Evolutionary conservation across 2,797 vertebrate species (phyloP), one percentile per base, ranked within the genome.

Genomic region (Sebastes steindachneri): DNA sequence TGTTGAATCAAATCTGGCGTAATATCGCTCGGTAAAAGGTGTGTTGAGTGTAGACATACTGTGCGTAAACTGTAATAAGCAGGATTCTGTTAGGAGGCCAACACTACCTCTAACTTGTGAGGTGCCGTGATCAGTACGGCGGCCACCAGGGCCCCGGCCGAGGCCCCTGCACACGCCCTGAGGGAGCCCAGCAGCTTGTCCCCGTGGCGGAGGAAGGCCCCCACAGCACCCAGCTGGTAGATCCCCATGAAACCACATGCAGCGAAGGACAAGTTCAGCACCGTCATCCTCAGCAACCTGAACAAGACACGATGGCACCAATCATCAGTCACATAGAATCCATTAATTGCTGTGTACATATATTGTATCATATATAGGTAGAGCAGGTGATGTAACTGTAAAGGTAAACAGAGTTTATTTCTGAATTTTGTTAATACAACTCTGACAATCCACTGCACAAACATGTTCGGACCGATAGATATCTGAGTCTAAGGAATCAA

Each of bases 191-290:
- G 85, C 77, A 98, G 89, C 80, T 88, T 94, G 82, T 86, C 81
- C 26, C 98, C 97, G 12, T 97, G 97, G 68, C 31, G 95, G 80
- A 94, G 84, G n/a, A 99, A 80, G 37, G 97, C 97, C 23, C 90
- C 93, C 78, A 93, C 94, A 57, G 96, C 97, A 55, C 97, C 98
- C 90, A 98, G 93, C 88, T 99, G 97, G 95, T 99, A 99, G 82
- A 97, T 95, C 33, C 97, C 97, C 92, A 98, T 72, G 93, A 99
- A 99, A 3, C 96, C 96, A 70, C 94, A 93, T 0, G 95, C 96
- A 17, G 97, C 92, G 37, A 99, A 99, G 1, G 97, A 98, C 87
- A 99, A 28, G 87, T 97, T 97, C 88, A 98, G 74, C n/a, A 69
- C 93, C 0, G 90, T 87, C 97, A 97, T 97, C 28, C 41, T 62